Evolutionary conservation across 2,113 vertebrate species (phyloP).

Genomic region (Pitta sordida): DNA sequence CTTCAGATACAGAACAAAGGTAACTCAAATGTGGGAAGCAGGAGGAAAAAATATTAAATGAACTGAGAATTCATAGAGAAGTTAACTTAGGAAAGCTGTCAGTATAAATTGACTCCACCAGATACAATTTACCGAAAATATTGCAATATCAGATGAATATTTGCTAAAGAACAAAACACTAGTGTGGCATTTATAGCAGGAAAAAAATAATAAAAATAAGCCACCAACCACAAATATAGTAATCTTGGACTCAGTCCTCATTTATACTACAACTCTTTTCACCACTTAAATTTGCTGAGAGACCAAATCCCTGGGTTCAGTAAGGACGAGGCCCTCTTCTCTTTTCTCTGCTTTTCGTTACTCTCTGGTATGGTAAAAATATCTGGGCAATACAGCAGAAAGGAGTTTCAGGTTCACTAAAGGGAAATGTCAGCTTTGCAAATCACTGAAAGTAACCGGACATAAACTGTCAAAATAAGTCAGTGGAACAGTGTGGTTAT

Average conservation of each 20-base stretch:
- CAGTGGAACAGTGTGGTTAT: not conserved
- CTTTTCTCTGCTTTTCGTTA: not conserved
- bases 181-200: not conserved
- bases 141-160: not conserved
- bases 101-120: conserved; percentile 36
- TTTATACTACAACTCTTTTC: not conserved
- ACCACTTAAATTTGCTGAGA: rapidly evolving
- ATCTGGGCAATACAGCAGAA: conserved; percentile 29
- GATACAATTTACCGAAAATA: not conserved
- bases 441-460: conserved; percentile 42
- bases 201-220: not conserved
- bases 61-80: conserved; percentile 48
- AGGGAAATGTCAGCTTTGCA: conserved; percentile 51
- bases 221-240: not conserved
- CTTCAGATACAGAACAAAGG: conserved; percentile 52
- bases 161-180: not conserved
- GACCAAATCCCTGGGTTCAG: not conserved
- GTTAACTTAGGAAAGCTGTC: conserved; percentile 47
- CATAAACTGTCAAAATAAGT: conserved; percentile 48
- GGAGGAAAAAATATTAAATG: conserved; percentile 39
- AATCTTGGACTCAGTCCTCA: not conserved
- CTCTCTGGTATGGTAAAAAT: conserved; percentile 23
- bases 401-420: conserved; percentile 53
- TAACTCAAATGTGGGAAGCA: conserved; percentile 35
- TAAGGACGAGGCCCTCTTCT: not conserved